A percentile compares a stretch with the other conserved stretches of the same genome.
Conservation (phyloP, 2,888 invertebrate species). For the Drosophila subsilvestris region DNA sequence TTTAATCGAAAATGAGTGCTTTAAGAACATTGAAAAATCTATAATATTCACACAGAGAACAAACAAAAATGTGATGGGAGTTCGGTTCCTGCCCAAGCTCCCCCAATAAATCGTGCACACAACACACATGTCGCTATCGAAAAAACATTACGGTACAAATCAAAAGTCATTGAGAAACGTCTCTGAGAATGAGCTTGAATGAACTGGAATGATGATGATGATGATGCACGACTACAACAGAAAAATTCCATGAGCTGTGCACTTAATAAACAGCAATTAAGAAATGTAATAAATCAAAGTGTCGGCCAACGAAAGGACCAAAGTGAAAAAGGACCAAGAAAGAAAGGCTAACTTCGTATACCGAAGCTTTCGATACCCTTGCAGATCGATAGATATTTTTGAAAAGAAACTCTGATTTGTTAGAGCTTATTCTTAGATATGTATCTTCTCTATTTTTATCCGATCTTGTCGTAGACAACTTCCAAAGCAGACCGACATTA, state of each 20-base stretch:
- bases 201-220: background rate
- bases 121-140: background rate
- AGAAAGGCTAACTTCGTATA: background rate
- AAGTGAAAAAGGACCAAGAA: slow-evolving; percentile 7
- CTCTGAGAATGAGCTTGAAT: background rate
- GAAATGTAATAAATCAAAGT: slow-evolving; percentile 6
- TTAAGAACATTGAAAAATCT: background rate
- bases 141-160: slow-evolving; percentile 4
- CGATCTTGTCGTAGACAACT: too few species aligned
- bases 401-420: background rate
- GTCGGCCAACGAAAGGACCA: background rate
- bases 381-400: background rate
- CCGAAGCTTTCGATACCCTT: background rate
- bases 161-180: background rate
- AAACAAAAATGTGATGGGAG: background rate
- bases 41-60: background rate
- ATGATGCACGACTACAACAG: slow-evolving; percentile 2
- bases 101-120: slow-evolving; percentile 15
- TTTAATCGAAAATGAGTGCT: background rate
- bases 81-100: background rate
- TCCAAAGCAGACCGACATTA: background rate
- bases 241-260: slow-evolving; percentile 6
- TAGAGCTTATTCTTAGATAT: background rate
- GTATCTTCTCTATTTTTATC: too few species aligned
- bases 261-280: slow-evolving; percentile 3